phyloP scores from a whole-genome alignment of 2,888 invertebrate species.

The Catocala nupta region DNA sequence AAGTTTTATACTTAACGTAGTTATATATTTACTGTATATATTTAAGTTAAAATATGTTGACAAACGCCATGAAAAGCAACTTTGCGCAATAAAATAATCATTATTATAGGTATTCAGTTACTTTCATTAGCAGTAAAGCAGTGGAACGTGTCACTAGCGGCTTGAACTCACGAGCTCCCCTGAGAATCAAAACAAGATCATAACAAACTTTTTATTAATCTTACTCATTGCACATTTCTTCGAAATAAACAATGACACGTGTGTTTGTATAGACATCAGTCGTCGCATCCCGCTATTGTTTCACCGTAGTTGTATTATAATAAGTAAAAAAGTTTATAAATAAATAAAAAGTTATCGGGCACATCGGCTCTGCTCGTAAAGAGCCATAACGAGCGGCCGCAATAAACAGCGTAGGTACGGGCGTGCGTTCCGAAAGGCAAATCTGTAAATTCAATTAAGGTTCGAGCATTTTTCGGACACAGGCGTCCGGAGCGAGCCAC shows the following conservation, averaged over 20 bases:
- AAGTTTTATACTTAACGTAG: too few species aligned
- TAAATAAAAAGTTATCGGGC: constrained; percentile 63
- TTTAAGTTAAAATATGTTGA: not conserved
- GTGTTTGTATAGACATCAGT: not conserved
- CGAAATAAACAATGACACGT: not conserved
- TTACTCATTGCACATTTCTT: not conserved
- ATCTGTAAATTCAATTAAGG: constrained; percentile 87
- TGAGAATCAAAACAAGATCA: constrained; percentile 11
- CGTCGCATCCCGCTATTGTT: constrained; percentile 19
- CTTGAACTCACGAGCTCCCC: constrained; percentile 20
- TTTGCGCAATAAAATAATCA: not conserved
- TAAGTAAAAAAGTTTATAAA: constrained; percentile 53
- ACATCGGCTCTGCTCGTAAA: constrained; percentile 64
- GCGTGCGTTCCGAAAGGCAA: constrained; percentile 83
- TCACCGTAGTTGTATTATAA: constrained; percentile 26
- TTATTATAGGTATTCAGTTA: constrained; percentile 12
- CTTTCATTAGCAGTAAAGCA: constrained; percentile 27
- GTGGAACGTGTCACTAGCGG: constrained; percentile 18
- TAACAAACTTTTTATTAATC: constrained; percentile 26
- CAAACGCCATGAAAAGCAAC: not conserved
- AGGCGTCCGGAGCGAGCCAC: constrained; percentile 75
- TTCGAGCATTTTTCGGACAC: constrained; percentile 85
- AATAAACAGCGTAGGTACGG: constrained; percentile 71
- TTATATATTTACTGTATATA: too few species aligned
- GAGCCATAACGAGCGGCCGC: constrained; percentile 74